phyloP scores from a whole-genome alignment of 2,797 vertebrate genomes.

The Mionectes olivaceus region DNA sequence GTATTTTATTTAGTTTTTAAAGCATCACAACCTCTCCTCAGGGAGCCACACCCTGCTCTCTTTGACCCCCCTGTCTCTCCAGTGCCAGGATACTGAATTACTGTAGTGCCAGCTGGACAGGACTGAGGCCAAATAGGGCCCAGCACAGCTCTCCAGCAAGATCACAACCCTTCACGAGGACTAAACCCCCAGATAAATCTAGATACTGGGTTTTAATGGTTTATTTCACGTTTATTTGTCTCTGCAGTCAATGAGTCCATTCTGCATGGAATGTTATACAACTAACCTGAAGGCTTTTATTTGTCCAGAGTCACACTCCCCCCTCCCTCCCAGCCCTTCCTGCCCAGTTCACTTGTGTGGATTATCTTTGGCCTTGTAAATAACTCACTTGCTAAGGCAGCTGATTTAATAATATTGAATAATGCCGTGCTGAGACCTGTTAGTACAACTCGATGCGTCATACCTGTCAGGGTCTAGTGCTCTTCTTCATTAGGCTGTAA shows the following conservation, averaged over 20 bases:
- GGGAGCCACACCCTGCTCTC: neutral
- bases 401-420: constrained; percentile 40
- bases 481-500: constrained; percentile 80
- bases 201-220: neutral
- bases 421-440: constrained; percentile 67
- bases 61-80: neutral
- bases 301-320: neutral
- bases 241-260: constrained; percentile 33
- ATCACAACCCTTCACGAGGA: neutral
- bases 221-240: constrained; percentile 39
- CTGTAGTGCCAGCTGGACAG: neutral
- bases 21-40: neutral
- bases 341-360: neutral
- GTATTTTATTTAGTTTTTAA: neutral
- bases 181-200: constrained; percentile 33
- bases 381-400: constrained; percentile 51
- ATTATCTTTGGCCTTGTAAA: constrained; percentile 57
- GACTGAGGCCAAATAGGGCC: neutral
- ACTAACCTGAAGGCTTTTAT: constrained; percentile 56
- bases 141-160: neutral
- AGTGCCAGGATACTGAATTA: neutral
- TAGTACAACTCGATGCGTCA: constrained; percentile 75
- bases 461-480: constrained; percentile 79
- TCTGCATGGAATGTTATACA: constrained; percentile 75
- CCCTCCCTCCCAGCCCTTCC: constrained; percentile 11